Percentiles rank a stretch among this genome's conserved stretches.
These are phyloP conservation scores for Apis florea DNA, from an alignment of 1,140 invertebrate species.

Conservation along the genomic window DNA sequence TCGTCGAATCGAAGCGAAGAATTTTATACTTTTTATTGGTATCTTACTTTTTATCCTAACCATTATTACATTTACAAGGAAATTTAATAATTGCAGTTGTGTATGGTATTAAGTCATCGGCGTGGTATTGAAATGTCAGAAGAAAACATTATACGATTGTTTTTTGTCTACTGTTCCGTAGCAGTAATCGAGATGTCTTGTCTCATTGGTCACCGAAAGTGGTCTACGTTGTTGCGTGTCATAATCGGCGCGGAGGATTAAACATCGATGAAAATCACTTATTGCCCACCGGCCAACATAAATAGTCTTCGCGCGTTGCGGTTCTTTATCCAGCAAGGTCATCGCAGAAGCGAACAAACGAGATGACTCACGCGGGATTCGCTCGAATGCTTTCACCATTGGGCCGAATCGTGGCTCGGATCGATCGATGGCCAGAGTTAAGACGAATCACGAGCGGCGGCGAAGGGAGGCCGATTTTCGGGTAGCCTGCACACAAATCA, in stretches of 20 bases:
- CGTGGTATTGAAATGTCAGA: not conserved
- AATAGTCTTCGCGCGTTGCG: constrained; percentile 38
- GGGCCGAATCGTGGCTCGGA: constrained; percentile 42
- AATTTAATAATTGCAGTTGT: no score
- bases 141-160: not conserved
- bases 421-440: constrained; percentile 44
- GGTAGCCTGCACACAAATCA: constrained; percentile 38
- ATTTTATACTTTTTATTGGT: not conserved
- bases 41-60: not conserved
- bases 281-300: not conserved
- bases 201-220: not conserved
- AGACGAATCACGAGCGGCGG: constrained; percentile 46
- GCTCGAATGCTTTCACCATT: constrained; percentile 40
- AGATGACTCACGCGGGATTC: constrained; percentile 64
- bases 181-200: not conserved
- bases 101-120: no score
- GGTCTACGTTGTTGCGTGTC: not conserved
- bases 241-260: constrained; percentile 2
- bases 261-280: constrained; percentile 45
- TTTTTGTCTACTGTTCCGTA: not conserved
- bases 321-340: constrained; percentile 59
- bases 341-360: constrained; percentile 32
- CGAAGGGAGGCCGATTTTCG: constrained; percentile 33
- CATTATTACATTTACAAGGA: no score
- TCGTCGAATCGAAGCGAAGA: not conserved